phyloP scores from a whole-genome alignment of 2,113 vertebrate species.

The Nasalis larvatus region DNA sequence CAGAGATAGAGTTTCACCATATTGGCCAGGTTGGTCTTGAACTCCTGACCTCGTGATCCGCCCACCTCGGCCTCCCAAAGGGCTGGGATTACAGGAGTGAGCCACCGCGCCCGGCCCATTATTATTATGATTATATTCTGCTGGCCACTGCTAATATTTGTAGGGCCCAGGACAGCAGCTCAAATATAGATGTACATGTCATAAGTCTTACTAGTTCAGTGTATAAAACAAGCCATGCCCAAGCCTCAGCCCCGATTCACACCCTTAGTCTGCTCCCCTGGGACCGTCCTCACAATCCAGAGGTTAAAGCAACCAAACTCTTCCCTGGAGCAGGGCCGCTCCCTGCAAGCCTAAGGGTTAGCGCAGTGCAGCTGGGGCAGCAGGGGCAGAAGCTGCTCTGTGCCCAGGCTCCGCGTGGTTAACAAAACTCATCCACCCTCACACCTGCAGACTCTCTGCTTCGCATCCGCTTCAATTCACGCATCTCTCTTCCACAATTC shows the following conservation, averaged over 20 bases:
- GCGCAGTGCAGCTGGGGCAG: background rate
- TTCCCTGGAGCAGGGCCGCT: background rate
- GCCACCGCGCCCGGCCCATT: too few relatives aligned
- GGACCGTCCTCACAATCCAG: background rate
- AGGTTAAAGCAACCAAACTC: background rate
- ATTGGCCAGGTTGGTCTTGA: too few relatives aligned
- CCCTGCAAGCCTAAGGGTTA: background rate
- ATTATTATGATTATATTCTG: background rate
- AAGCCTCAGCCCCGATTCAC: background rate
- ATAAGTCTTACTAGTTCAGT: background rate
- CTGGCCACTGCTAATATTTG: background rate
- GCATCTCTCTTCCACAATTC: background rate
- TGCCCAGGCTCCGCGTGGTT: too few relatives aligned
- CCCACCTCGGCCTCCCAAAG: too few relatives aligned
- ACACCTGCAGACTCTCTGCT: background rate
- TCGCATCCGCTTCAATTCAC: background rate
- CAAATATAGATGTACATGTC: background rate
- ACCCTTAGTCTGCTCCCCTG: background rate
- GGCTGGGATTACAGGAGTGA: too few relatives aligned
- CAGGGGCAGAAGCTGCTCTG: background rate
- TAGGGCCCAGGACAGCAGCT: background rate
- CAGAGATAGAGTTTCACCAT: too few relatives aligned
- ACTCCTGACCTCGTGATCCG: too few relatives aligned
- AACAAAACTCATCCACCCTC: background rate
- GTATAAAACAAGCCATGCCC: background rate